A percentile compares a stretch with the other conserved stretches of the same genome.
Conservation (phyloP, 2,113 vertebrate species). For the Nibea coibor region DNA sequence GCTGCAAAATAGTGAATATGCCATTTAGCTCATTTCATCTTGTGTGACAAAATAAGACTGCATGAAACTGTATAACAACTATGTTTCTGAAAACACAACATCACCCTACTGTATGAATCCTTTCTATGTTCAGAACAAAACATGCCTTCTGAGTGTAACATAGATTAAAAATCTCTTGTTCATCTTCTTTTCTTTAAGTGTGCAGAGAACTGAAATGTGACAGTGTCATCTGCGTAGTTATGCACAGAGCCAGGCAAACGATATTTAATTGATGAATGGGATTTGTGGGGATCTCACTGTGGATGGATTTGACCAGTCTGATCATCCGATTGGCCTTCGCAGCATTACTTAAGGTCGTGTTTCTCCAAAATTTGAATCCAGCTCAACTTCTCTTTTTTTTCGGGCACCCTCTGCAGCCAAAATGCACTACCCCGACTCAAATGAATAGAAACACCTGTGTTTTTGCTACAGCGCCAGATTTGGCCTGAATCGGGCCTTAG, state of each 20-base stretch:
- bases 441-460: too few relatives aligned
- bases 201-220: neutral
- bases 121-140: conserved; percentile 5
- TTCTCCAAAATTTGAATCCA: too few relatives aligned
- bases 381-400: too few relatives aligned
- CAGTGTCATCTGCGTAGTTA: neutral
- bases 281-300: neutral
- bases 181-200: neutral
- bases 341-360: too few relatives aligned
- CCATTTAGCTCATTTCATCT: conserved; percentile 11
- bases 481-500: too few relatives aligned
- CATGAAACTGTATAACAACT: neutral
- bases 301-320: too few relatives aligned
- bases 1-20: neutral
- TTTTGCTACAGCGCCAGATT: too few relatives aligned
- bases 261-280: neutral
- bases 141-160: neutral
- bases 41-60: conserved; percentile 18
- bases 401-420: too few relatives aligned
- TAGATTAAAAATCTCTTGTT: neutral
- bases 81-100: conserved; percentile 2
- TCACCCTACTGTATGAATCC: neutral
- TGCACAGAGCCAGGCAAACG: neutral
- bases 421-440: too few relatives aligned
- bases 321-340: too few relatives aligned